Base-by-base conservation (phyloP, 1,140 invertebrate genomes). In the Drosophila santomea region DNA sequence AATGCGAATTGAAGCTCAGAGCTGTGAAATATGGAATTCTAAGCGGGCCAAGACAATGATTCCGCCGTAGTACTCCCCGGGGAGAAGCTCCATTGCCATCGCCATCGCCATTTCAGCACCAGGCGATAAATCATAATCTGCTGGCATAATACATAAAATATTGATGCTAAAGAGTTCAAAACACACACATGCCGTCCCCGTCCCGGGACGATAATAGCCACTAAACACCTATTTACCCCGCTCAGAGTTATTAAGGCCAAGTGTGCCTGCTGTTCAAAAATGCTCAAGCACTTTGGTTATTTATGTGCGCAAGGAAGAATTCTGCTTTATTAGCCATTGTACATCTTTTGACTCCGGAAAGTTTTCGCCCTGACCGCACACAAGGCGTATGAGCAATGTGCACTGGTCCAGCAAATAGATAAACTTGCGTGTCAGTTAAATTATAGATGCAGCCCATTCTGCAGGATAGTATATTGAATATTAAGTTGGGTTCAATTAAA, bases 131-230 rank as follows among this genome's bases (percentile, higher is more conserved):
- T 88, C 84, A 88, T 88, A 88, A 88, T 88, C 84, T 88, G 64
- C 69, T 80, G 68, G 84, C 84, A 74, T 75, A 88, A 75, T 89
- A 89, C 84, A 88, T 89, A 88, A 88, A 89, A 84, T 88, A 88
- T 88, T 88, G 84, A 89, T 75, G 80, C 84, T 71, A 88, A 88
- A 88, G 84, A 88, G 84, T 88, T 88, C 80, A 77, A 67, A 88
- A 88, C 56, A 64, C 56, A 51, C 57, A 63, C 44, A 55, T 20
- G 43, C 17, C 38, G 48, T 45, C 45, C 43, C 38, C 45, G 51
- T 48, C 39, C 43, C 52, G 20, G 28, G 63, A 72, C 69, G 80
- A 84, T 88, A 85, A 88, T 89, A 78, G 80, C 76, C 76, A 88
- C 84, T 89, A 88, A 88, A 89, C 84, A 88, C 76, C 80, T 80